Evolutionary conservation across 2,113 vertebrate species (phyloP).

Genomic region (Misgurnus anguillicaudatus): DNA sequence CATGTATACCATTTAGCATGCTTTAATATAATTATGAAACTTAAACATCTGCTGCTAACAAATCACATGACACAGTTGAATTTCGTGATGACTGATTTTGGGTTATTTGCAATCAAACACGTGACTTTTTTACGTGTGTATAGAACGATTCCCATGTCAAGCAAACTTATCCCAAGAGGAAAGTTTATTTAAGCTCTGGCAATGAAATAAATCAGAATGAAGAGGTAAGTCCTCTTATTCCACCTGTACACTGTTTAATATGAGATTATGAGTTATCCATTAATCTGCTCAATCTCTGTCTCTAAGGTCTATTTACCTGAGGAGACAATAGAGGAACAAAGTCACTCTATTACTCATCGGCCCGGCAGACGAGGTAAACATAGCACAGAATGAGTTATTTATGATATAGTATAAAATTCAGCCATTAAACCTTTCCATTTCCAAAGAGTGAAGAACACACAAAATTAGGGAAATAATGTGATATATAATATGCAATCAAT

Average conservation of each 20-base stretch:
- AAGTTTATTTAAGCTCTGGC: background rate
- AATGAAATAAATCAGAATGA: background rate
- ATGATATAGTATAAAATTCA: background rate
- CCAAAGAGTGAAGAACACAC: too few relatives aligned
- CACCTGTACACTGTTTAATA: background rate
- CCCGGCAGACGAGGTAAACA: slow-evolving; percentile 42
- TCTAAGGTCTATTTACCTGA: slow-evolving; percentile 42
- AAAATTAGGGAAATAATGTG: too few relatives aligned
- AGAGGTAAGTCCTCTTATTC: background rate
- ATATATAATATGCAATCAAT: too few relatives aligned
- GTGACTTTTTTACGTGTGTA: background rate
- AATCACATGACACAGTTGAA: too few relatives aligned
- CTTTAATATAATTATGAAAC: background rate
- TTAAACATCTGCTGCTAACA: background rate
- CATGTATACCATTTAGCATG: background rate
- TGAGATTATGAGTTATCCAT: slow-evolving; percentile 24
- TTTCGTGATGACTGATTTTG: background rate
- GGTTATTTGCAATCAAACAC: background rate
- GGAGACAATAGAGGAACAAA: slow-evolving; percentile 32
- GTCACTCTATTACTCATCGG: slow-evolving; percentile 30
- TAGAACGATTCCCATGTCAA: background rate
- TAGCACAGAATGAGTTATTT: background rate
- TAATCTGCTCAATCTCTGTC: slow-evolving; percentile 25
- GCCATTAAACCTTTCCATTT: too few relatives aligned
- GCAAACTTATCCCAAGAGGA: background rate